phyloP scores from a whole-genome alignment of 2,888 invertebrate species.

The Apoda limacodes region DNA sequence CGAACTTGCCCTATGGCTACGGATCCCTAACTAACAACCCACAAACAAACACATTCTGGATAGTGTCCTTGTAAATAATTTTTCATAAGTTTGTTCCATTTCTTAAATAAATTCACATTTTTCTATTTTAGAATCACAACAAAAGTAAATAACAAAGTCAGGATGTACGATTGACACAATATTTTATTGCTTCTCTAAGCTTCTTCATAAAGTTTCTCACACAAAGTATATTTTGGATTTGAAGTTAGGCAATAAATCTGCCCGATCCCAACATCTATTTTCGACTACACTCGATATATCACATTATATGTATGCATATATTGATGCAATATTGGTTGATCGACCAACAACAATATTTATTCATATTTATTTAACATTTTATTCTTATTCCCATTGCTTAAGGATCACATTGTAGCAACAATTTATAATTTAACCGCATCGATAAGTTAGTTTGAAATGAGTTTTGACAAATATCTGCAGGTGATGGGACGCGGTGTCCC shows the following conservation, averaged over 20 bases:
- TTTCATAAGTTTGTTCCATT: no score
- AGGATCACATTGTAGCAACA: slow-evolving; percentile 21
- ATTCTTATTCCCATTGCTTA: slow-evolving; percentile 17
- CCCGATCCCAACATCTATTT: slow-evolving; percentile 34
- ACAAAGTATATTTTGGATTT: slow-evolving; percentile 29
- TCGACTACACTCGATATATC: slow-evolving; percentile 48
- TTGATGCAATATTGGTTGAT: slow-evolving; percentile 47
- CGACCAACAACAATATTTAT: slow-evolving; percentile 21
- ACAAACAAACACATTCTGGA: no score
- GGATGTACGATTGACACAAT: no score
- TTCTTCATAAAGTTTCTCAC: no score
- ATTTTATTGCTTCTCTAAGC: no score
- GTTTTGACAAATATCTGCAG: slow-evolving; percentile 68
- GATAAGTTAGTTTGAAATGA: slow-evolving; percentile 34
- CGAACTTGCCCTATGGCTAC: no score
- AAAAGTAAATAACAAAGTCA: no score
- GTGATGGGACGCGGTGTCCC: slow-evolving; percentile 56
- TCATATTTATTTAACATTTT: slow-evolving; percentile 3
- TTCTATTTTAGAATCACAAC: no score
- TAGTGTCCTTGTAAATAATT: no score
- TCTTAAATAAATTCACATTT: no score
- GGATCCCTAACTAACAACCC: no score
- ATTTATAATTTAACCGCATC: slow-evolving; percentile 17
- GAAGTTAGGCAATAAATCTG: slow-evolving; percentile 53
- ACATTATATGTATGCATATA: no score